Evolutionary conservation across 2,113 vertebrate species (phyloP).

Genomic region (Eretmochelys imbricata): DNA sequence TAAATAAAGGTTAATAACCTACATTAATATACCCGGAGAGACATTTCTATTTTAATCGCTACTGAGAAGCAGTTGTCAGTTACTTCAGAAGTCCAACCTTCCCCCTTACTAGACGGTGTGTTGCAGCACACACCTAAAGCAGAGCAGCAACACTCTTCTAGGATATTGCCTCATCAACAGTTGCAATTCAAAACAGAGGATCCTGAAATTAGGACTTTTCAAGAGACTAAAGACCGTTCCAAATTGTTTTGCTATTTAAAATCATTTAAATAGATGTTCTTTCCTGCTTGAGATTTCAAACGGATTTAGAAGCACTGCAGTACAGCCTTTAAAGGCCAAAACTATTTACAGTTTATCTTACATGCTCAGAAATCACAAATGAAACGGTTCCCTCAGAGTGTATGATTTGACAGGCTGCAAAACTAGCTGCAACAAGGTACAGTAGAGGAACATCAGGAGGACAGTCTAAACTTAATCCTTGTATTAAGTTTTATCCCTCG

Average conservation of each 20-base stretch:
- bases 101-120: rapidly evolving
- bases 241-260: not conserved
- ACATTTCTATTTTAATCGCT: not conserved
- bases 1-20: not conserved
- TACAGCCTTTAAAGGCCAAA: not conserved
- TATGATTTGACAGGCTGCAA: not conserved
- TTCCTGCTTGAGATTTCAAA: not conserved
- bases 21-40: not conserved
- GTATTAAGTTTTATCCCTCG: not conserved
- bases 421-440: not conserved
- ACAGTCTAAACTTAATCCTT: not conserved
- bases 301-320: not conserved
- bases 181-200: not conserved
- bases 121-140: not conserved
- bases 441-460: not conserved
- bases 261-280: not conserved
- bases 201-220: not conserved
- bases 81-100: not conserved
- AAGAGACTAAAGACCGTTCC: not conserved
- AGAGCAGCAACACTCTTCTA: rapidly evolving
- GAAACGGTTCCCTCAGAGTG: not conserved
- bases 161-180: not conserved
- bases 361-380: not conserved
- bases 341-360: not conserved
- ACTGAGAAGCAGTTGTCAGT: not conserved